A percentile compares a stretch with the other conserved stretches of the same genome.
Conservation (phyloP, 2,797 vertebrate species). For the Heterohyrax brucei region DNA sequence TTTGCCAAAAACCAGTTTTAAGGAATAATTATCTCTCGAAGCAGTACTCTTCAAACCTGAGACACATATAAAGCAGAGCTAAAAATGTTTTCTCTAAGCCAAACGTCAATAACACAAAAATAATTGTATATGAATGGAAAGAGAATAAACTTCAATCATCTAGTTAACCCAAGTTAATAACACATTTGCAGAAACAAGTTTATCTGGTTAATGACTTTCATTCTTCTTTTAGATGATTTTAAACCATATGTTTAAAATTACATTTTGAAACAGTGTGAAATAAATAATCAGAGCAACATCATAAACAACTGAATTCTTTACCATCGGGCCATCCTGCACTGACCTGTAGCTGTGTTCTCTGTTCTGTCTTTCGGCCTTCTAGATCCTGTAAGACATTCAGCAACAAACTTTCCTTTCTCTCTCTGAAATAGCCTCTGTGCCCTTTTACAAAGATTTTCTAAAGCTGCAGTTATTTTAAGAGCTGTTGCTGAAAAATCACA, state of each 20-base stretch:
- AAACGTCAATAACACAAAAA: slow-evolving; percentile 3
- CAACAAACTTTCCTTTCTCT: neutral
- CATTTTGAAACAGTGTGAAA: slow-evolving; percentile 36
- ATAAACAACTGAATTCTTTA: slow-evolving; percentile 28
- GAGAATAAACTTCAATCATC: neutral
- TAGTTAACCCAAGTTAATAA: neutral
- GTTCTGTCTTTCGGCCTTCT: neutral
- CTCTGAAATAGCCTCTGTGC: neutral
- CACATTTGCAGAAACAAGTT: neutral
- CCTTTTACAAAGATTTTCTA: neutral
- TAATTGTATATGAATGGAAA: neutral
- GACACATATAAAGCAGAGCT: neutral
- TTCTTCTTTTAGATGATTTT: neutral
- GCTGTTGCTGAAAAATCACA: neutral
- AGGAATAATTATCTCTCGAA: slow-evolving; percentile 35
- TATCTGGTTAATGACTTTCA: neutral
- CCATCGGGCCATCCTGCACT: neutral
- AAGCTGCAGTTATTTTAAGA: neutral
- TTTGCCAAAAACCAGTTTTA: slow-evolving; percentile 46
- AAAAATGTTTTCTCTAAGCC: neutral
- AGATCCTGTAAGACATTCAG: neutral
- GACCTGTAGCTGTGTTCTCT: neutral
- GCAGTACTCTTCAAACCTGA: neutral
- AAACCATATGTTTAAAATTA: neutral
- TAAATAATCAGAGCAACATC: neutral